Percentiles rank a stretch among this genome's conserved stretches.
Conservation (phyloP, 1,140 invertebrate species). For the Cotesia glomerata region DNA sequence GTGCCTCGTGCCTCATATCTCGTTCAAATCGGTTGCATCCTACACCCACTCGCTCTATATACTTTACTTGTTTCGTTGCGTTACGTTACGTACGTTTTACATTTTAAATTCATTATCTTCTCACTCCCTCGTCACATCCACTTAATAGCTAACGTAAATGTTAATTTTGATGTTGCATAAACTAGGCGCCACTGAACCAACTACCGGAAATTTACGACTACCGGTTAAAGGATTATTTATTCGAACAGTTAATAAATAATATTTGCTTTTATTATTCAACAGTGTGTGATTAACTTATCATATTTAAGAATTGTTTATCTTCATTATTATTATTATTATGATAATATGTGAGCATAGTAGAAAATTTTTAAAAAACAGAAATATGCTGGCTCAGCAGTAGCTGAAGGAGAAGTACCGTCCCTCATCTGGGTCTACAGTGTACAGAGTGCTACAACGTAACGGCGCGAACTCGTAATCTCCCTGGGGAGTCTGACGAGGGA, state of each 20-base stretch:
- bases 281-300: no score
- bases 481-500: slow-evolving; percentile 28
- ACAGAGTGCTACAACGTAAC: slow-evolving; percentile 15
- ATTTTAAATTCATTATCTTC: neutral
- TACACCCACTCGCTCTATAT: slow-evolving; percentile 43
- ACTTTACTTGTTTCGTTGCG: neutral
- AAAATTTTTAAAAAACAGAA: neutral
- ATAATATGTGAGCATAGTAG: no score
- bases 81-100: neutral
- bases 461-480: slow-evolving; percentile 33
- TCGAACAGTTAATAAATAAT: neutral
- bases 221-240: neutral
- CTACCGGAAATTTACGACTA: slow-evolving; percentile 10
- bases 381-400: slow-evolving; percentile 23
- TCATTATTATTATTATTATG: no score
- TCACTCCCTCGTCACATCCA: no score
- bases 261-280: no score
- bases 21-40: slow-evolving; percentile 51
- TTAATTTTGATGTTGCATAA: neutral
- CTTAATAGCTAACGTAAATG: no score
- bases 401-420: slow-evolving; percentile 4
- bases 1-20: slow-evolving; percentile 14
- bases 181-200: slow-evolving; percentile 22
- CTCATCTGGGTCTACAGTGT: slow-evolving; percentile 16
- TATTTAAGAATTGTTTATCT: no score